phyloP scores from a whole-genome alignment of 2,797 vertebrate genomes.

The Erithacus rubecula region DNA sequence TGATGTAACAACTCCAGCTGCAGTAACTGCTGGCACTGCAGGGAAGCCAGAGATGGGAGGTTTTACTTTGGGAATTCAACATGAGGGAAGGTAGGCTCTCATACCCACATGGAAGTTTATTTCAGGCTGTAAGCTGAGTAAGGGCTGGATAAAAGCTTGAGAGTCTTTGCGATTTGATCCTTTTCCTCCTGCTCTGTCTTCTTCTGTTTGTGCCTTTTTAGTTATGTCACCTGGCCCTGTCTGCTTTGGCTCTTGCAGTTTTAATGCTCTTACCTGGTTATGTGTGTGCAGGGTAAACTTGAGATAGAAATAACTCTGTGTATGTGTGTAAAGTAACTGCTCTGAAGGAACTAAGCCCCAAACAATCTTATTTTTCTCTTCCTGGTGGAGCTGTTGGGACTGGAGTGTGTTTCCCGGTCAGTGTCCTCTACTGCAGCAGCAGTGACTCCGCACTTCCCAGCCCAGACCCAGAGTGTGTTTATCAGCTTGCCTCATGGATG shows the following conservation, averaged over 20 bases:
- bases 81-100: not conserved
- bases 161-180: rapidly evolving
- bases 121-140: not conserved
- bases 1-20: not conserved
- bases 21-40: not conserved
- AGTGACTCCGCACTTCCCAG: rapidly evolving
- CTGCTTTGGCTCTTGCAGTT: not conserved
- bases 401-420: rapidly evolving
- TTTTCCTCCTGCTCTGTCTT: not conserved
- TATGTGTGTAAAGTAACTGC: not conserved
- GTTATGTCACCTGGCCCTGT: not conserved
- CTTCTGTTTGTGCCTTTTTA: not conserved
- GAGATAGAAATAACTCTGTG: not conserved
- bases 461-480: not conserved
- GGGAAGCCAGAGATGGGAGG: not conserved
- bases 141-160: not conserved
- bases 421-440: not conserved
- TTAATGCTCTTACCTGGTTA: not conserved
- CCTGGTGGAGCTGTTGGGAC: not conserved
- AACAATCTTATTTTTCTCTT: not conserved
- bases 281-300: not conserved
- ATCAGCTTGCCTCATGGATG: not conserved
- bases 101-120: not conserved
- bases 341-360: not conserved
- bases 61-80: not conserved